These are phyloP conservation scores for Dysidea cf. avara DNA, from an alignment of 37 sponge, comb jelly and placozoan species.

Conservation along the genomic window DNA sequence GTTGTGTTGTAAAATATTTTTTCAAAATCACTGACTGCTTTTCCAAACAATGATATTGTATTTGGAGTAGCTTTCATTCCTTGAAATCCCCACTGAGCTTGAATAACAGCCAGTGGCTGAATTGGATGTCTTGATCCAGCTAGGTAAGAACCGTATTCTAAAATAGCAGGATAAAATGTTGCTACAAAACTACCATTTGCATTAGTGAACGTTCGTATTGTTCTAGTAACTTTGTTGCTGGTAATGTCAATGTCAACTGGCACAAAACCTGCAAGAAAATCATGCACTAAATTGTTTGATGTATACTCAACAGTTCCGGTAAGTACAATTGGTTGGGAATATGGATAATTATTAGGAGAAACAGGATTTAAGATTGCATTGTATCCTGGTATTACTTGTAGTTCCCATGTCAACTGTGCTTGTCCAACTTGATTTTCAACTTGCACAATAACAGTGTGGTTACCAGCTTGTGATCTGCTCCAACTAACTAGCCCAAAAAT, in stretches of 20 bases:
- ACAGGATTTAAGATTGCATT: slow-evolving; percentile 17
- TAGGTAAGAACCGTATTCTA: slow-evolving; percentile 32
- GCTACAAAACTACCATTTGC: slow-evolving; percentile 12
- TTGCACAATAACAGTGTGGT: slow-evolving; percentile 36
- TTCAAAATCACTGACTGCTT: background rate
- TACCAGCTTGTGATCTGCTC: slow-evolving; percentile 32
- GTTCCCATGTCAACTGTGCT: background rate
- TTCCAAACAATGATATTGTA: background rate
- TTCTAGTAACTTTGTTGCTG: background rate
- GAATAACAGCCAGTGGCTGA: background rate
- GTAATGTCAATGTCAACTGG: too few relatives aligned
- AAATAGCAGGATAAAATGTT: slow-evolving; percentile 21
- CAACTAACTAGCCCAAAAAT: slow-evolving; percentile 5
- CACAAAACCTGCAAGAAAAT: slow-evolving; percentile 14
- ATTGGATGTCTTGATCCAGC: slow-evolving; percentile 27
- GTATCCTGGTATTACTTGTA: slow-evolving; percentile 19
- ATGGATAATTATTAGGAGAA: slow-evolving; percentile 2
- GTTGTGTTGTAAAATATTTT: slow-evolving; percentile 29
- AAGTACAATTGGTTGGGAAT: slow-evolving; percentile 8
- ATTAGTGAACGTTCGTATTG: slow-evolving; percentile 5
- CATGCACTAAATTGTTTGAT: background rate
- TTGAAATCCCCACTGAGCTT: slow-evolving; percentile 14
- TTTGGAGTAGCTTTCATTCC: slow-evolving; percentile 26
- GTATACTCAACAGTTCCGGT: slow-evolving; percentile 13
- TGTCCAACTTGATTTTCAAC: slow-evolving; percentile 24